Base-by-base conservation (phyloP, 1,140 invertebrate species). In the Drosophila malerkotliana region DNA sequence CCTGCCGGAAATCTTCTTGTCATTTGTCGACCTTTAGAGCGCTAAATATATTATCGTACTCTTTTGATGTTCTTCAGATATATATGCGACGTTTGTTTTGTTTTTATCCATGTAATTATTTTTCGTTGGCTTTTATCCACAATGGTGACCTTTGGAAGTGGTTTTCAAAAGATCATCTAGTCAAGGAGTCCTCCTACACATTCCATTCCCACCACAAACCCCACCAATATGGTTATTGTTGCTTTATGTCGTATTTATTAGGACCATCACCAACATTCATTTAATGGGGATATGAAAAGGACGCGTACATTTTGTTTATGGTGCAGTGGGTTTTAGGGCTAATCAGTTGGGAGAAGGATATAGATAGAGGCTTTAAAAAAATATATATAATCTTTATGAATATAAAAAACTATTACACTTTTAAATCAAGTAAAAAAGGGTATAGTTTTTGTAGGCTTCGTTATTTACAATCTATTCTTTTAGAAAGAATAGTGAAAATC, bases 1-100 rank as follows among this genome's bases (percentile, higher is more conserved):
- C 30, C 71, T 88, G 83, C 83, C 83, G 83, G 83, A 87, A 88
- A 83, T 87, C 66, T 77, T 87, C 44, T 74, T 87, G 83, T 87
- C 83, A 88, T 87, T 87, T 63, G 79, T 79, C 87, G 83, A 87
- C 83, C 83, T 87, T 87, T 87, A 88, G 57, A 48, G 60, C 60
- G 64, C 66, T 69, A 69, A 69, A 69, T 69, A 69, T 67, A 67
- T 32, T 21, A 18, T 21, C 44, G 44, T 21, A 47, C 44, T 69
- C 41, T 68, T 39, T 66, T 57, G 48, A 74, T 49, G 26, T 54
- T 41, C 59, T 26, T 14, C 28, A 21, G 63, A 51, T 47, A 30
- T 32, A 51, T 47, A 51, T 34, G 63, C 63, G 9, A 18, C 45
- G 34, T 64, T 64, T 44, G 47, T 3, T 15, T 8, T 34, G 12